Evolutionary conservation across 2,888 invertebrate genomes (phyloP).

Genomic region (Tillus elongatus): DNA sequence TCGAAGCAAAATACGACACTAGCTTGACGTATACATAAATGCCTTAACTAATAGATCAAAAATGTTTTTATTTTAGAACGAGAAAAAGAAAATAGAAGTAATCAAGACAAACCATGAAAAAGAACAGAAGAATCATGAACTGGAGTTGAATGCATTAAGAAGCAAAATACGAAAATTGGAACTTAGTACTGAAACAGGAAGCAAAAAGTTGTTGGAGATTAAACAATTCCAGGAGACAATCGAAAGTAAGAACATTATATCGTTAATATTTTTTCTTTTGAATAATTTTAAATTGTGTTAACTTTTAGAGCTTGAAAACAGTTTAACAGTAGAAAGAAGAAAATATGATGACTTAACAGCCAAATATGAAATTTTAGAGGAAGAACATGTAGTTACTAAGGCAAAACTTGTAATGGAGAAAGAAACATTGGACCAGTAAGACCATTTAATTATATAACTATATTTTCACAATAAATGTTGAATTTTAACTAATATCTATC

Average conservation of each 20-base stretch:
- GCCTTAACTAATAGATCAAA: too few species aligned
- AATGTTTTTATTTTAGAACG: slow-evolving; percentile 43
- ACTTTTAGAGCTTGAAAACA: slow-evolving; percentile 45
- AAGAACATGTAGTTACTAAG: slow-evolving; percentile 76
- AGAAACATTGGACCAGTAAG: slow-evolving; percentile 63
- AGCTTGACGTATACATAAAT: too few species aligned
- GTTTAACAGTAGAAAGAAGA: slow-evolving; percentile 57
- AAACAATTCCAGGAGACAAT: slow-evolving; percentile 58
- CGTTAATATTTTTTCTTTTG: slow-evolving; percentile 1
- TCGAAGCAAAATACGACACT: too few species aligned
- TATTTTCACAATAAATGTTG: too few species aligned
- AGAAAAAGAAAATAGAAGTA: slow-evolving; percentile 58
- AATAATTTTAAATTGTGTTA: neutral
- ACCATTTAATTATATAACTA: slow-evolving; percentile 2
- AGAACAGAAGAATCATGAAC: slow-evolving; percentile 67
- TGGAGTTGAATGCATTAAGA: slow-evolving; percentile 66
- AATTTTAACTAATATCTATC: too few species aligned
- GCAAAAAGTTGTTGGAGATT: slow-evolving; percentile 56
- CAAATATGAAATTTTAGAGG: slow-evolving; percentile 75
- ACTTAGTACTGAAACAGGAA: slow-evolving; percentile 51
- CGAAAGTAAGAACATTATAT: slow-evolving; percentile 51
- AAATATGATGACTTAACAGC: slow-evolving; percentile 72
- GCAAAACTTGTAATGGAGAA: slow-evolving; percentile 74
- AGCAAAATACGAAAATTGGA: slow-evolving; percentile 61
- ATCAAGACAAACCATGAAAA: slow-evolving; percentile 60